Percentiles rank a stretch among this genome's conserved stretches.
Evolutionary conservation across 2,113 vertebrate genomes (phyloP).

Genomic region (Nycticebus coucang): DNA sequence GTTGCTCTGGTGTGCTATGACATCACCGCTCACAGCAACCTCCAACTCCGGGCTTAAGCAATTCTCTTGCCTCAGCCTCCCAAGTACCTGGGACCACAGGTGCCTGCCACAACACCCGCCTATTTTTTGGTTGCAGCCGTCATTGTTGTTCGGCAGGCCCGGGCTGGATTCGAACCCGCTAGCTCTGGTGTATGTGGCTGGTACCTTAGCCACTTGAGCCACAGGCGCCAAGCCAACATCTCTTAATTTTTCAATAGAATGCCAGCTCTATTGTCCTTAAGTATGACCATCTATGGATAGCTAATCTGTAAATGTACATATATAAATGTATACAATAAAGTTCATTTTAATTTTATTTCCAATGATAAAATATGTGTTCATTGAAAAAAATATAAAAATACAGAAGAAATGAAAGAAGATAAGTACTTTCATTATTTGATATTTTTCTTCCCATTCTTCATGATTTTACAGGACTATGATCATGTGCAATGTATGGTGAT

Average conservation of each 20-base stretch:
- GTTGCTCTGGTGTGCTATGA: too few species aligned
- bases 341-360: constrained; percentile 6
- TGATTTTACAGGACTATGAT: neutral
- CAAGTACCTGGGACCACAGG: too few species aligned
- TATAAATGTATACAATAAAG: neutral
- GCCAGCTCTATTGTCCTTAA: neutral
- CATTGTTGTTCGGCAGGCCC: too few species aligned
- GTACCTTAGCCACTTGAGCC: too few species aligned
- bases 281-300: neutral
- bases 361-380: neutral
- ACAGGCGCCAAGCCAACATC: too few species aligned
- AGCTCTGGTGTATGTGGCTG: too few species aligned
- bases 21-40: too few species aligned
- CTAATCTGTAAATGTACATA: neutral
- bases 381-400: neutral
- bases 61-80: too few species aligned
- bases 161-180: too few species aligned
- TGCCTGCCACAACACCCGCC: too few species aligned
- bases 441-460: neutral
- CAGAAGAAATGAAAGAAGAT: neutral
- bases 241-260: neutral
- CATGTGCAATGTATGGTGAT: neutral
- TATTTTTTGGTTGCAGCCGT: too few species aligned
- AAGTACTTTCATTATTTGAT: neutral
- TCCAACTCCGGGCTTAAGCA: too few species aligned